phyloP scores from a whole-genome alignment of 2,113 vertebrate genomes.

The Neomonachus schauinslandi region DNA sequence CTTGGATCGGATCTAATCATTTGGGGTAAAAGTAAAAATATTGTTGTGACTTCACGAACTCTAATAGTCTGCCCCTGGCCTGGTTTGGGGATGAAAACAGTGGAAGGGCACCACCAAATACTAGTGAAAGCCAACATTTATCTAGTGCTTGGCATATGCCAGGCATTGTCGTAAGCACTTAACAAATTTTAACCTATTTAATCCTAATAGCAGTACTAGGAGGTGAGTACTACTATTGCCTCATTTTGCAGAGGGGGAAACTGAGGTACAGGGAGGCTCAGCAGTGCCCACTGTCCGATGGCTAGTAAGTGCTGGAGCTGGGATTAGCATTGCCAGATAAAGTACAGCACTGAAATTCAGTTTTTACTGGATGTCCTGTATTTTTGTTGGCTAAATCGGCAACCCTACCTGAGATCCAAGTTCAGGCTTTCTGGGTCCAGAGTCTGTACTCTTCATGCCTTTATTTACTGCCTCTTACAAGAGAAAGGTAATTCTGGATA shows the following conservation, averaged over 20 bases:
- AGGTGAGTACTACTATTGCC: too few species aligned
- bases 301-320: background rate
- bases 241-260: background rate
- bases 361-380: background rate
- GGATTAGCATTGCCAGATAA: background rate
- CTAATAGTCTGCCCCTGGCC: background rate
- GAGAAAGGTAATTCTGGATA: background rate
- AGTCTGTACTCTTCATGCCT: background rate
- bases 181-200: background rate
- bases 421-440: background rate
- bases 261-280: background rate
- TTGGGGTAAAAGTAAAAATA: background rate
- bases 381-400: background rate
- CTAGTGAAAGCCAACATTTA: background rate
- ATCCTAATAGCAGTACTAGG: background rate
- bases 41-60: background rate
- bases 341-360: background rate
- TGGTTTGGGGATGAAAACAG: background rate
- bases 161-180: background rate
- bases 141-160: background rate
- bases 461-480: background rate
- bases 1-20: background rate
- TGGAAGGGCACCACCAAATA: background rate
- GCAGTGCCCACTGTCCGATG: background rate
- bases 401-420: background rate